Percentiles rank a stretch among this genome's conserved stretches.
Conservation (phyloP, 2,888 invertebrate species). For the Pseudococcus longispinus region DNA sequence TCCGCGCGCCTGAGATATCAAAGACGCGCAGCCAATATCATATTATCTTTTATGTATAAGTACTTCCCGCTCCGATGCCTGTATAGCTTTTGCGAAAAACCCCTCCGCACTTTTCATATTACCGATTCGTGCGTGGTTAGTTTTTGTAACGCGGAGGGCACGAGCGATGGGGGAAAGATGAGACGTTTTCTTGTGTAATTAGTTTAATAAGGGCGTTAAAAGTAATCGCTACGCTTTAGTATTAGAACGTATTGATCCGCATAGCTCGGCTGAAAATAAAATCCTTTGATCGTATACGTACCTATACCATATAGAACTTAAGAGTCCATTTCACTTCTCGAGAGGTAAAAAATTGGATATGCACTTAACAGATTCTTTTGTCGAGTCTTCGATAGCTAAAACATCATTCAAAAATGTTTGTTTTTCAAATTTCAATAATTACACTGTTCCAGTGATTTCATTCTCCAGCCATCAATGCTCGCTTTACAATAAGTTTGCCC, state of each 20-base stretch:
- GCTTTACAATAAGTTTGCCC: too few species aligned
- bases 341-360: neutral
- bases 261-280: neutral
- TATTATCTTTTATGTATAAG: constrained; percentile 58
- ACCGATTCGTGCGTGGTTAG: constrained; percentile 51
- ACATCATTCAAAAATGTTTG: too few species aligned
- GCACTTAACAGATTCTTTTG: neutral
- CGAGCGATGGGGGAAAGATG: constrained; percentile 47
- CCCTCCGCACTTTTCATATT: constrained; percentile 52
- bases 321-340: neutral
- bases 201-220: constrained; percentile 53
- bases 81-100: constrained; percentile 48
- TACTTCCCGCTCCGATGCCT: constrained; percentile 43
- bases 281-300: neutral
- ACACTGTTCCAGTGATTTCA: too few species aligned
- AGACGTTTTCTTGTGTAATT: constrained; percentile 53
- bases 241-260: constrained; percentile 44
- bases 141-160: constrained; percentile 36
- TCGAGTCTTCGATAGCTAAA: too few species aligned
- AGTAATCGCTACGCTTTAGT: constrained; percentile 47
- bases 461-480: too few species aligned
- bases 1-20: constrained; percentile 40
- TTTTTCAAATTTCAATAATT: too few species aligned
- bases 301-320: neutral
- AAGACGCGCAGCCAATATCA: constrained; percentile 58